Conservation (phyloP, 2,888 invertebrate genomes). For the Tetropium fuscum region DNA sequence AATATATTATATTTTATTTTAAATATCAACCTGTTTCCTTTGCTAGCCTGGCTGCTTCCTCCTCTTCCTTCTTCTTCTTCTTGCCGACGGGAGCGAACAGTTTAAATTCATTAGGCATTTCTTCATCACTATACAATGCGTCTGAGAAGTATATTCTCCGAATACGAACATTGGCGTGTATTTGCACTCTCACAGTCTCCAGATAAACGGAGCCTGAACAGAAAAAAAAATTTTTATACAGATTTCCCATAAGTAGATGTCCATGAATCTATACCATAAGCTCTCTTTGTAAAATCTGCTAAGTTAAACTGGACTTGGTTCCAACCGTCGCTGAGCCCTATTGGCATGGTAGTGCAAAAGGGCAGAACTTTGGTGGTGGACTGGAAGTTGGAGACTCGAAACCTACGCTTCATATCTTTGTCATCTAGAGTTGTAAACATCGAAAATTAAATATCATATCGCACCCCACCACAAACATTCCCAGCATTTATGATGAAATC, state of each 20-base stretch:
- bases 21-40: constrained; percentile 6
- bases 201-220: constrained; percentile 63
- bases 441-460: no score
- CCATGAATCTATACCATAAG: constrained; percentile 83
- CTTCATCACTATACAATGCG: constrained; percentile 90
- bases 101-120: constrained; percentile 93
- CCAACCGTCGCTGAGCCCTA: constrained; percentile 92
- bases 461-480: no score
- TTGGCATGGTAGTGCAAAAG: constrained; percentile 98
- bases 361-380: constrained; percentile 93
- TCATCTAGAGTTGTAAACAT: no score
- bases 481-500: no score
- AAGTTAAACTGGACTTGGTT: constrained; percentile 96
- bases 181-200: constrained; percentile 79
- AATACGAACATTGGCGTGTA: constrained; percentile 96
- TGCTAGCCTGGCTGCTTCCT: not conserved
- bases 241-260: not conserved
- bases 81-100: constrained; percentile 75
- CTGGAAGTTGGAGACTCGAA: constrained; percentile 97
- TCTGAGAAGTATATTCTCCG: constrained; percentile 94
- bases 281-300: constrained; percentile 95
- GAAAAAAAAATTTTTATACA: constrained; percentile 3
- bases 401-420: constrained; percentile 92
- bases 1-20: not conserved
- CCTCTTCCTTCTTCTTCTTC: constrained; percentile 26